phyloP scores from a whole-genome alignment of 1,140 invertebrate genomes.

The Phortica variegata region DNA sequence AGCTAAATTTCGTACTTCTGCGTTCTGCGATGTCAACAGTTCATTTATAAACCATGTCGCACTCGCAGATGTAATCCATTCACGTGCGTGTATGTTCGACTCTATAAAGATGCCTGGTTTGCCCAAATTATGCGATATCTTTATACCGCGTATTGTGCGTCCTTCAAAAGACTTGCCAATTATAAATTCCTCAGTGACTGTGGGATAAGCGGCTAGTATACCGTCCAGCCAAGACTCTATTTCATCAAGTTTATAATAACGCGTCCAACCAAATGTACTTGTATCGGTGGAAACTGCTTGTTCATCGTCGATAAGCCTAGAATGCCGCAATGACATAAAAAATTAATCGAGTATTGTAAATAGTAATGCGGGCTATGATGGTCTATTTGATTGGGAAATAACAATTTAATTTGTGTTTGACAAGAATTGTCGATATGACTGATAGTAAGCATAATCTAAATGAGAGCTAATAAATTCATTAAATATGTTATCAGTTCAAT shows the following conservation, averaged over 20 bases:
- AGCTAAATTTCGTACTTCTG: slow-evolving; percentile 50
- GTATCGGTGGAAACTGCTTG: slow-evolving; percentile 27
- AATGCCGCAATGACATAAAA: too few species aligned
- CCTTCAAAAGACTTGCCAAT: slow-evolving; percentile 62
- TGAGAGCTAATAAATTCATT: too few species aligned
- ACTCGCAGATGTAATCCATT: slow-evolving; percentile 65
- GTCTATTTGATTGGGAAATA: too few species aligned
- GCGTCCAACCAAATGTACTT: slow-evolving; percentile 52
- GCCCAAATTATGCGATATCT: slow-evolving; percentile 61
- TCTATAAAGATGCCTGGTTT: slow-evolving; percentile 62
- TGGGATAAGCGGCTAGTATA: slow-evolving; percentile 45
- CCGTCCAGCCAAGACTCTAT: slow-evolving; percentile 59
- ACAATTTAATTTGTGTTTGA: too few species aligned
- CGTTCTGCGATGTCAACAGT: slow-evolving; percentile 47
- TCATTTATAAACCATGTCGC: slow-evolving; percentile 62
- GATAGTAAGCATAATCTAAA: too few species aligned
- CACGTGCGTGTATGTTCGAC: slow-evolving; percentile 60
- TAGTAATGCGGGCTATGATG: too few species aligned
- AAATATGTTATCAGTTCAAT: too few species aligned
- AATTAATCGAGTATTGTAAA: too few species aligned
- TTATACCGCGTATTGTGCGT: slow-evolving; percentile 63
- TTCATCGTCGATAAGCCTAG: slow-evolving; percentile 47
- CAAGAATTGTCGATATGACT: too few species aligned
- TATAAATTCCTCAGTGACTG: slow-evolving; percentile 29
- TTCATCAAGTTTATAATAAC: slow-evolving; percentile 57